Evolutionary conservation across 2,797 vertebrate genomes (phyloP), one percentile per base, ranked within the genome.

Genomic region (Phrynocephalus guinanensis): DNA sequence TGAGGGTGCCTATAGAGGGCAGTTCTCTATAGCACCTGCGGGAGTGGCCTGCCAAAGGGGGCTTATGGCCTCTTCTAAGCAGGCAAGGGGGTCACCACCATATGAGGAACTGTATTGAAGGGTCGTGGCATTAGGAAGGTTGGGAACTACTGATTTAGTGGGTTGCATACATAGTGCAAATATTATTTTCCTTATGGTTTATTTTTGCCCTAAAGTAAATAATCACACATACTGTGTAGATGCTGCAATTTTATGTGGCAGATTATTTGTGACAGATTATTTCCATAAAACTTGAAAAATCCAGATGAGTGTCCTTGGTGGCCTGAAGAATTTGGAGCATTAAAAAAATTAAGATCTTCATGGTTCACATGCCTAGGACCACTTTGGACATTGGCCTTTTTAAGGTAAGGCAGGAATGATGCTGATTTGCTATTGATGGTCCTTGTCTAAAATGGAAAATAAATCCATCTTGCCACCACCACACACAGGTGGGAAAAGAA

Each of bases 141-240:
- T 44, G 38, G 38, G 38, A 44, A 44, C 38, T 44, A 44, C 38
- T 44, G 38, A 44, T 44, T 44, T 86, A 24, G 24, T 92, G 75
- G 82, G 75, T 83, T 90, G 77, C 71, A 28, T 83, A 87, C 72
- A 72, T 78, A 77, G 66, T 89, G 90, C 77, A 90, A 63, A 84
- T 33, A 3, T 73, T 15, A 11, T 6, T 56, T 30, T 22, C 52
- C 18, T 52, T 52, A 56, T 48, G 24, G 20, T 6, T 44, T 44
- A 44, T 44, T 80, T 80, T 48, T 38, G 10, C 8, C 13, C 13
- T 78, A 50, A 50, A 70, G 24, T 79, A 28, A 80, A 63, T n/a
- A 38, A 66, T 44, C 16, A 24, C 3, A 24, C 1, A 30, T 70
- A 30, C 15, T n/a, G 10, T 26, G 56, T 84, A 20, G 38, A 28